Conservation (phyloP, 2,113 vertebrate species). For the Myanophis thanlyinensis region DNA sequence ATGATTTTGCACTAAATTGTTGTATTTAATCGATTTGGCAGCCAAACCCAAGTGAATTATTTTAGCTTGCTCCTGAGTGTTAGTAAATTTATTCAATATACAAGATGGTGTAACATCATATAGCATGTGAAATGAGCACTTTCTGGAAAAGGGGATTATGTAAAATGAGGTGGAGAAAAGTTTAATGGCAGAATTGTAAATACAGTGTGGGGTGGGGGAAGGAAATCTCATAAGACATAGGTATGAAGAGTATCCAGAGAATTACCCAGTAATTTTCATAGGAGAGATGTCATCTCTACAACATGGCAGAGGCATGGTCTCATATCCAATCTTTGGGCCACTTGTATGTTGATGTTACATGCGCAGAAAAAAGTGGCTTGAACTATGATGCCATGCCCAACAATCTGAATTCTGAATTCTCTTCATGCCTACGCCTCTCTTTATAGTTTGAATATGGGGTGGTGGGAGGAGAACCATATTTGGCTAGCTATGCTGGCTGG, state of each 20-base stretch:
- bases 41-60: not conserved
- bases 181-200: not conserved
- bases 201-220: not conserved
- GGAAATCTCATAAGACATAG: not conserved
- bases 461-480: not conserved
- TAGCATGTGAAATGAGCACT: not conserved
- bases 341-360: not conserved
- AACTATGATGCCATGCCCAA: not conserved
- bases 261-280: not conserved
- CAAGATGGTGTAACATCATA: not conserved
- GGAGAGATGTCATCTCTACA: not conserved
- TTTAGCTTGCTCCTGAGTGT: not conserved
- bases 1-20: not conserved
- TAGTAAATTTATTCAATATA: not conserved
- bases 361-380: not conserved
- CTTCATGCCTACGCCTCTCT: not conserved
- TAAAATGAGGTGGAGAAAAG: not conserved
- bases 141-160: not conserved
- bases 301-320: not conserved
- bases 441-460: not conserved
- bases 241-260: not conserved
- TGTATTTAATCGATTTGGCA: not conserved
- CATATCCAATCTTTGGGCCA: not conserved
- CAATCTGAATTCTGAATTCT: too few relatives aligned
- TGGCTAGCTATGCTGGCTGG: not conserved